Percentiles rank a stretch among this genome's conserved stretches.
Evolutionary conservation across 2,113 vertebrate genomes (phyloP).

Genomic region (Strix aluco): DNA sequence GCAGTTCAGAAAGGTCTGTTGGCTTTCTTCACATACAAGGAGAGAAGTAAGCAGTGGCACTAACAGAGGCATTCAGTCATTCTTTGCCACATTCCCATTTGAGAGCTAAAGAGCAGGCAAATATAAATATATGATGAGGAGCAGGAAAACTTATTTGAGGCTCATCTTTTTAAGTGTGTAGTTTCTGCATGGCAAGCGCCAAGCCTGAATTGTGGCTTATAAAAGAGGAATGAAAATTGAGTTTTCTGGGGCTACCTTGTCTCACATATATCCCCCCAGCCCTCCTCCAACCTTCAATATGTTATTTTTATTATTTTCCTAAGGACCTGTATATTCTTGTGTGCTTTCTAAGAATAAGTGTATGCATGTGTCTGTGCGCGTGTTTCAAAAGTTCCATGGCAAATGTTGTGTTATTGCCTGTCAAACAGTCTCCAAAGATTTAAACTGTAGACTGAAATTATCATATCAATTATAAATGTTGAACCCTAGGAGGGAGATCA

Average conservation of each 20-base stretch:
- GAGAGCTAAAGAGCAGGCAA: not conserved
- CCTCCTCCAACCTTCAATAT: no score
- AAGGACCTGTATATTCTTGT: not conserved
- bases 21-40: not conserved
- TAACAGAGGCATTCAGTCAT: not conserved
- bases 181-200: accelerated
- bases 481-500: not conserved
- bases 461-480: not conserved
- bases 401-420: not conserved
- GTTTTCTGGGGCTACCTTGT: not conserved
- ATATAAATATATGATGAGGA: not conserved
- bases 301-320: not conserved
- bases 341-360: not conserved
- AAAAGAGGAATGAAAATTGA: not conserved
- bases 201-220: not conserved
- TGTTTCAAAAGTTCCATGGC: not conserved
- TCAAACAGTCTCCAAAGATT: not conserved
- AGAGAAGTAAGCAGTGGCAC: not conserved
- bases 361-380: accelerated
- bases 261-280: accelerated
- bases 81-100: not conserved
- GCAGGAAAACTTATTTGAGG: not conserved
- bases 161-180: not conserved
- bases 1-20: not conserved
- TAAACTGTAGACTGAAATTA: not conserved